phyloP scores from a whole-genome alignment of 2,113 vertebrate species.

The Andinoacara biseriatus region DNA sequence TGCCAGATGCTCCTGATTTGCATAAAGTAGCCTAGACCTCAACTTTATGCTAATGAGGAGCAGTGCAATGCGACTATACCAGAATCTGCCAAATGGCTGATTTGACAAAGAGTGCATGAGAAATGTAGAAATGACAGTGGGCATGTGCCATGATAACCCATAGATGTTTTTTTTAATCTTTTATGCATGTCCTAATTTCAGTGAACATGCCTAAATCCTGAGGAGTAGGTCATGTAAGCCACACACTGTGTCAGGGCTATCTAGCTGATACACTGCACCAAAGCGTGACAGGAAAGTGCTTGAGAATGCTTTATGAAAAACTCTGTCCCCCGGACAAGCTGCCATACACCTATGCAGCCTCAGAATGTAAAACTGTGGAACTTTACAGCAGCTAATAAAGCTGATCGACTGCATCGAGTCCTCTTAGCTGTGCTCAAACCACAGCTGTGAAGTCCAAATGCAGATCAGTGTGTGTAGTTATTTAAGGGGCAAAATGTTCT shows the following conservation, averaged over 20 bases:
- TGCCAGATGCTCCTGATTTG: not conserved
- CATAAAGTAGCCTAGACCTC: not conserved
- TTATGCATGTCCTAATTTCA: not conserved
- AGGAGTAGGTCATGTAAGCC: not conserved
- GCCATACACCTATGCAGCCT: not conserved
- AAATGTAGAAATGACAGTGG: not conserved
- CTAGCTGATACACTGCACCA: not conserved
- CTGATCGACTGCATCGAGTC: constrained; percentile 7
- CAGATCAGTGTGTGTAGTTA: not conserved
- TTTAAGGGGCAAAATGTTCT: constrained; percentile 9
- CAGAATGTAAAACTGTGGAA: constrained; percentile 1
- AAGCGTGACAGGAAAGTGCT: not conserved
- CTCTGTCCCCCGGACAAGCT: not conserved
- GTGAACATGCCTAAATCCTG: not conserved
- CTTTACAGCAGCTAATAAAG: constrained; percentile 10
- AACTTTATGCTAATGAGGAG: not conserved
- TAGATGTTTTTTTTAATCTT: not conserved
- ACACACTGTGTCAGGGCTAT: not conserved
- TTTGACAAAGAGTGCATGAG: not conserved
- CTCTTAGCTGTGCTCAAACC: constrained; percentile 12
- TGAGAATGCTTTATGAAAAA: not conserved
- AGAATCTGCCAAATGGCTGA: not conserved
- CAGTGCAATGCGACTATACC: not conserved
- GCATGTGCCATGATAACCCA: not conserved
- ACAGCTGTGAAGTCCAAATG: constrained; percentile 21